A percentile compares a stretch with the other conserved stretches of the same genome.
Evolutionary conservation across 1,140 invertebrate genomes (phyloP).

Genomic region (Lordiphosa collinella): DNA sequence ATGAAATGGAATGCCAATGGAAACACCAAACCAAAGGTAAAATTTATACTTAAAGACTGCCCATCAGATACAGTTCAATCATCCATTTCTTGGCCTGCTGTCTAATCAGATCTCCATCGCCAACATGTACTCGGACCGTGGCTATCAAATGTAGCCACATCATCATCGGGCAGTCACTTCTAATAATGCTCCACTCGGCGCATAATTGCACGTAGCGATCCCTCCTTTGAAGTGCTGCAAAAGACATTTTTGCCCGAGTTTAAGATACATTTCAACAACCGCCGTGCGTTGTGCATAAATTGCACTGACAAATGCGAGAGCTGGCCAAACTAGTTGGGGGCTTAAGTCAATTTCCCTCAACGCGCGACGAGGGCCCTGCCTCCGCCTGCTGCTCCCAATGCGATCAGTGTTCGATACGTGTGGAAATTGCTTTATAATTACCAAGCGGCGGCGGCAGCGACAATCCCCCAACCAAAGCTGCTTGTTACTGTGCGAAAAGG

Average conservation of each 20-base stretch:
- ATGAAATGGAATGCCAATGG: constrained; percentile 10
- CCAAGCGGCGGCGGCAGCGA: constrained; percentile 11
- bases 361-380: constrained; percentile 13
- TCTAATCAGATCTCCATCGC: constrained; percentile 69
- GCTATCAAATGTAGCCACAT: constrained; percentile 62
- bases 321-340: constrained; percentile 44
- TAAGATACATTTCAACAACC: constrained; percentile 54
- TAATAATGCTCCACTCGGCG: constrained; percentile 63
- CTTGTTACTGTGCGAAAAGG: constrained; percentile 49
- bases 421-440: constrained; percentile 75
- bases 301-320: constrained; percentile 35
- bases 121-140: constrained; percentile 41
- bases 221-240: constrained; percentile 61
- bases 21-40: background rate
- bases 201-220: constrained; percentile 65
- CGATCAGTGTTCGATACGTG: constrained; percentile 72
- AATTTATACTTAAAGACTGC: constrained; percentile 14
- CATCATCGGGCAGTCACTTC: constrained; percentile 42
- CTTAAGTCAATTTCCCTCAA: constrained; percentile 52
- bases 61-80: constrained; percentile 36
- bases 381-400: constrained; percentile 36
- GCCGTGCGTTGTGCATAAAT: constrained; percentile 17
- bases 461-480: constrained; percentile 11
- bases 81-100: constrained; percentile 3
- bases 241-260: constrained; percentile 47